These are phyloP conservation scores for Chaitophorus viminalis DNA, from an alignment of 2,888 invertebrate species.

Conservation along the genomic window DNA sequence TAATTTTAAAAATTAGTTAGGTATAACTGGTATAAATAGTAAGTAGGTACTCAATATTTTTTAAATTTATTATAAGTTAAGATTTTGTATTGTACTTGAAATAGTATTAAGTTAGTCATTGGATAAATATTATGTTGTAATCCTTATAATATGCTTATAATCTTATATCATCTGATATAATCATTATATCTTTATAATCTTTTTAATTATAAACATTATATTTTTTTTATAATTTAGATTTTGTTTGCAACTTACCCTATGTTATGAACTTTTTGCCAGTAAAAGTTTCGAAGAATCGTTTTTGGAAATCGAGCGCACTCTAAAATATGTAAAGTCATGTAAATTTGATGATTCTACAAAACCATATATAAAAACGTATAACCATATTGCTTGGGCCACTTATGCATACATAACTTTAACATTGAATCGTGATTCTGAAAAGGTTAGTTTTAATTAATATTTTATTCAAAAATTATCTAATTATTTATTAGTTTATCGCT, in stretches of 20 bases:
- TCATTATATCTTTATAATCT: no score
- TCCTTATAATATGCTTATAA: no score
- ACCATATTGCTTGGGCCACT: slow-evolving; percentile 25
- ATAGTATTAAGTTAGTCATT: no score
- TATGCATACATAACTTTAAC: slow-evolving; percentile 22
- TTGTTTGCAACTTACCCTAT: not conserved
- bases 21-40: no score
- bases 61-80: no score
- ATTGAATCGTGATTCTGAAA: slow-evolving; percentile 13
- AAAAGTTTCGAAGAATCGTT: slow-evolving; percentile 16
- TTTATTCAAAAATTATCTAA: not conserved
- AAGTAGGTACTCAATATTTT: no score
- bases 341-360: not conserved
- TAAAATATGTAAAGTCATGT: not conserved
- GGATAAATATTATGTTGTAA: no score
- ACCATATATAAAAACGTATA: not conserved
- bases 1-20: no score
- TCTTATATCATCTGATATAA: no score
- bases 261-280: slow-evolving; percentile 11
- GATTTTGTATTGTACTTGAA: no score
- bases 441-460: slow-evolving; percentile 15
- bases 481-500: no score
- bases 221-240: slow-evolving; percentile 35
- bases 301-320: slow-evolving; percentile 10
- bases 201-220: no score